Conservation (phyloP, 2,888 invertebrate genomes). For the Steromphala cineraria region DNA sequence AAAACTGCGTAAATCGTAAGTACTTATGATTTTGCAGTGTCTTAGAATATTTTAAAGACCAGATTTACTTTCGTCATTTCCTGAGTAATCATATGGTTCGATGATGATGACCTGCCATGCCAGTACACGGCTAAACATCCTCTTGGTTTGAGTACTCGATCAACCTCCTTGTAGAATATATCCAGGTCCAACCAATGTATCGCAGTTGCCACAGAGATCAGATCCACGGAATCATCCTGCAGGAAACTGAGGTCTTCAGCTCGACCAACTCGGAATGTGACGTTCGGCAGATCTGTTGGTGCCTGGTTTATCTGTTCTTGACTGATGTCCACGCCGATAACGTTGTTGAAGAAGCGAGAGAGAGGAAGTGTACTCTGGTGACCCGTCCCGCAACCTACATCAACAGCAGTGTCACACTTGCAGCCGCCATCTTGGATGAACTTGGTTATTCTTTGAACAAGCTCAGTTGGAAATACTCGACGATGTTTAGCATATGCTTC, state of each 20-base stretch:
- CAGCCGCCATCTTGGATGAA: neutral
- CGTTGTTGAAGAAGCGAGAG: slow-evolving; percentile 71
- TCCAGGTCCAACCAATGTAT: slow-evolving; percentile 75
- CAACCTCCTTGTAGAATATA: slow-evolving; percentile 73
- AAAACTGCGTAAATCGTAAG: too few species aligned
- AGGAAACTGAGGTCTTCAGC: slow-evolving; percentile 69
- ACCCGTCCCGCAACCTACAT: slow-evolving; percentile 77
- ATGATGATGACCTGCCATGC: neutral
- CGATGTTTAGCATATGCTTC: neutral
- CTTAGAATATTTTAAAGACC: too few species aligned
- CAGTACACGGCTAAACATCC: slow-evolving; percentile 70
- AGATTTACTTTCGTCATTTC: too few species aligned
- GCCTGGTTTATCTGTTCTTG: slow-evolving; percentile 73
- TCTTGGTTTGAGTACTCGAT: slow-evolving; percentile 69
- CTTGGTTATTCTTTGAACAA: neutral
- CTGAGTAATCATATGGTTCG: too few species aligned
- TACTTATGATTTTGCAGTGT: too few species aligned
- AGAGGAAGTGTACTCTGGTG: slow-evolving; percentile 73
- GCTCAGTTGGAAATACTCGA: neutral
- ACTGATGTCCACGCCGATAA: slow-evolving; percentile 75
- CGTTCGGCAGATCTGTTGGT: slow-evolving; percentile 35
- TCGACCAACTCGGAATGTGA: slow-evolving; percentile 58
- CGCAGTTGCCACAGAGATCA: slow-evolving; percentile 73
- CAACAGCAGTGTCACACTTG: slow-evolving; percentile 61
- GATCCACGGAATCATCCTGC: slow-evolving; percentile 43